Percentiles rank a stretch among this genome's conserved stretches.
phyloP scores from a whole-genome alignment of 2,888 invertebrate species.

The Tryphoninae sp. region DNA sequence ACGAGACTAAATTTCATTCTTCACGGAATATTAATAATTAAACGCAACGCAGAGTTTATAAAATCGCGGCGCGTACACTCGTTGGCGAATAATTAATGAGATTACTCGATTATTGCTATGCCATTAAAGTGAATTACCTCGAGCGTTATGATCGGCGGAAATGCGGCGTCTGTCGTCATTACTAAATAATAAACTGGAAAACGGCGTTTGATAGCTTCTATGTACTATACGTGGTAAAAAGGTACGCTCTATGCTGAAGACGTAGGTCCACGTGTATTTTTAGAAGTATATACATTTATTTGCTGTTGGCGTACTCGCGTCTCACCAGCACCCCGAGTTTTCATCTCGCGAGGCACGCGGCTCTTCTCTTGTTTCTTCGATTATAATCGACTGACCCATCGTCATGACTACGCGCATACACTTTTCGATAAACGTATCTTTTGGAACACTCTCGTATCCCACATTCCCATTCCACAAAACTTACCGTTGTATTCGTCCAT shows the following conservation, averaged over 20 bases:
- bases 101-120: not conserved
- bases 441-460: too few species aligned
- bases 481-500: too few species aligned
- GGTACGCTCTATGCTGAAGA: constrained; percentile 69
- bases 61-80: not conserved
- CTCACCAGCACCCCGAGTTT: constrained; percentile 6
- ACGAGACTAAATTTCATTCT: not conserved
- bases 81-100: not conserved
- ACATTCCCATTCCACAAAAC: too few species aligned
- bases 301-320: constrained; percentile 17
- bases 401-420: too few species aligned
- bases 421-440: too few species aligned
- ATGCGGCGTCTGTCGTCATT: constrained; percentile 74
- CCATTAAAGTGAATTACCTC: constrained; percentile 66
- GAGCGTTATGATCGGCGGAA: constrained; percentile 76
- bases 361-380: not conserved
- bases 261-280: constrained; percentile 73
- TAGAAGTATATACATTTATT: constrained; percentile 68
- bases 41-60: not conserved
- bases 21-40: not conserved
- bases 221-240: constrained; percentile 62
- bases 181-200: constrained; percentile 74
- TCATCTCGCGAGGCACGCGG: not conserved
- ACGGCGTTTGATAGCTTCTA: constrained; percentile 71
- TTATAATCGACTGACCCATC: not conserved